These are phyloP conservation scores for Cottoperca gobio DNA, from an alignment of 2,797 vertebrate species.

Conservation along the genomic window DNA sequence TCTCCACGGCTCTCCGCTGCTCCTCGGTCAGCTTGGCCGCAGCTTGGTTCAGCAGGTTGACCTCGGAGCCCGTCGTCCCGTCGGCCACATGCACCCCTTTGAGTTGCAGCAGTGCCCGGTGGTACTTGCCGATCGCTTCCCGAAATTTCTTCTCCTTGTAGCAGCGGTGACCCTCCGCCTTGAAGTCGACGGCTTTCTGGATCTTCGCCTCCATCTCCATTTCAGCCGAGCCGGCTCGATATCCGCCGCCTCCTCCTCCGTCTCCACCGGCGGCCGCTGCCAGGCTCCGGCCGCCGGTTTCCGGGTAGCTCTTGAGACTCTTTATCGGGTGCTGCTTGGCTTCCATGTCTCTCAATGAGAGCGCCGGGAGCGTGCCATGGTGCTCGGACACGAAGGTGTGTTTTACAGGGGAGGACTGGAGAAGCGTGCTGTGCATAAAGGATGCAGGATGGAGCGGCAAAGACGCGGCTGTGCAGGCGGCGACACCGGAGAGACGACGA, in stretches of 20 bases:
- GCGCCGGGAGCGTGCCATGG: slow-evolving; percentile 80
- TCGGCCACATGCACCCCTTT: slow-evolving; percentile 87
- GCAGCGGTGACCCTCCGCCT: slow-evolving; percentile 91
- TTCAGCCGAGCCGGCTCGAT: slow-evolving; percentile 75
- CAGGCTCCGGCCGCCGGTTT: slow-evolving; percentile 86
- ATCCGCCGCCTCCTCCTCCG: slow-evolving; percentile 59
- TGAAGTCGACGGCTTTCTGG: slow-evolving; percentile 92
- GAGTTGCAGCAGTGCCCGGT: slow-evolving; percentile 92
- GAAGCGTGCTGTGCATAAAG: slow-evolving; percentile 87
- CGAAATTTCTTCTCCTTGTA: slow-evolving; percentile 97
- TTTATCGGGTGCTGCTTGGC: slow-evolving; percentile 85
- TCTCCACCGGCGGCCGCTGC: slow-evolving; percentile 78
- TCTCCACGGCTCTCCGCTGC: slow-evolving; percentile 91
- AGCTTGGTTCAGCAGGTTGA: slow-evolving; percentile 85
- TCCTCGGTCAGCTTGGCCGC: slow-evolving; percentile 88
- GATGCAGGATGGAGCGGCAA: slow-evolving; percentile 65
- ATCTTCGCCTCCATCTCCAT: slow-evolving; percentile 90
- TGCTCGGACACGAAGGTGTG: slow-evolving; percentile 79
- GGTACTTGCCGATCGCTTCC: slow-evolving; percentile 95
- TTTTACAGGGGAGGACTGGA: slow-evolving; percentile 78
- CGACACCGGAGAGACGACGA: slow-evolving; percentile 38
- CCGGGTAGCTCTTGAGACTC: slow-evolving; percentile 85
- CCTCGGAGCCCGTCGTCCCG: slow-evolving; percentile 85
- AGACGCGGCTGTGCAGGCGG: slow-evolving; percentile 46
- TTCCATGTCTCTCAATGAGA: slow-evolving; percentile 84